Evolutionary conservation across 1,140 invertebrate species (phyloP), one percentile per base, ranked within the genome.

Genomic region (Ceratina calcarata): DNA sequence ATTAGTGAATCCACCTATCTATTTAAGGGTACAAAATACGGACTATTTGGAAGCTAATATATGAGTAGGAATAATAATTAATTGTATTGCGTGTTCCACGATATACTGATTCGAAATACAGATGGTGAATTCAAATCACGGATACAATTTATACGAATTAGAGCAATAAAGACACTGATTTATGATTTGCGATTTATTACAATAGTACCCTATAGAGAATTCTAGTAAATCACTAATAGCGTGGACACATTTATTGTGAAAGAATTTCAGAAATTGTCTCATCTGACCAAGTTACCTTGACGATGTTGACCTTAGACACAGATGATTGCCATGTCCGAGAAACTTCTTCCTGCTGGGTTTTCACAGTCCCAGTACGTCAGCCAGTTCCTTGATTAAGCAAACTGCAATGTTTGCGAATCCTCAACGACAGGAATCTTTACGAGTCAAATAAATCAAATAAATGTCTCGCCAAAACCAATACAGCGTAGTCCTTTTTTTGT

Each of bases 401-500:
- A 78, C 67, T 62, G 66, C 45, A 62, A n/a, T 71, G 75, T 78
- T 71, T 78, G 75, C 67, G 58, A 62, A 62, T 62, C 20, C 15
- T 58, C 64, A 16, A 49, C 64, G 58, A 71, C 45, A 22, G 15
- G 57, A 71, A 78, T 78, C 49, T 55, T 62, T 24, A 22, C 3
- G 15, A 62, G 60, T 37, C 32, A 37, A 37, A 37, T 37, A 37
- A 37, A 37, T 37, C 32, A 37, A 37, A 37, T 37, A 37, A 37
- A 37, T 37, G 2, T 37, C 32, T 37, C 32, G 58, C 32, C 45
- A 62, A 62, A 20, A 53, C 45, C 57, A 70, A 53, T 77, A 77
- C 45, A 62, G 60, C 12, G 3, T 45, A 45, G 37, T 55, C 55
- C 51, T 70, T n/a, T 3, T 27, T 22, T 13, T n/a, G 20, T 12